Conservation (phyloP, 2,113 vertebrate species). For the Gymnorhina tibicen region DNA sequence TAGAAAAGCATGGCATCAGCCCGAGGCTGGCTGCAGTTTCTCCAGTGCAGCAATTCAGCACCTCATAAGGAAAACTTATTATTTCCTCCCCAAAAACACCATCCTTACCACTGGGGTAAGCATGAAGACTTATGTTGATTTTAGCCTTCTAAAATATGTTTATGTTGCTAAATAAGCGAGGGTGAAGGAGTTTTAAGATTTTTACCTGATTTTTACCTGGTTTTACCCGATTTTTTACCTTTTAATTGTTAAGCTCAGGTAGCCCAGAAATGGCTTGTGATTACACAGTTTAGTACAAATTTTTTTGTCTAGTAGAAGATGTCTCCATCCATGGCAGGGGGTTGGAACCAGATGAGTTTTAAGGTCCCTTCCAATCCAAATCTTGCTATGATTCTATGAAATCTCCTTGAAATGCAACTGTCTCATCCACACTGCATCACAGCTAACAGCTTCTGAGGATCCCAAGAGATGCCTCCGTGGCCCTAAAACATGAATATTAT, state of each 20-base stretch:
- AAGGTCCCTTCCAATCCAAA: not conserved
- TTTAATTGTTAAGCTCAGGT: not conserved
- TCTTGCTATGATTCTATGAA: not conserved
- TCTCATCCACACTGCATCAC: not conserved
- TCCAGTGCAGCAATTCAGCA: not conserved
- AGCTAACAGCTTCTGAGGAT: not conserved
- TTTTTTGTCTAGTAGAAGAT: not conserved
- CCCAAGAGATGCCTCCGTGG: not conserved
- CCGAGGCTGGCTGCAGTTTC: not conserved
- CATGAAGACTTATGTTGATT: not conserved
- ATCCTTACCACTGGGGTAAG: not conserved
- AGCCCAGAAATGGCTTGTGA: not conserved
- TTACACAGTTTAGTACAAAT: not conserved
- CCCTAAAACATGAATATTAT: not conserved
- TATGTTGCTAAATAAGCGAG: not conserved
- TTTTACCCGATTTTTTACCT: not conserved
- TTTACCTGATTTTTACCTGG: accelerated
- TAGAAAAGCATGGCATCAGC: not conserved
- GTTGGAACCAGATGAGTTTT: not conserved
- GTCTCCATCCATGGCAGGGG: not conserved
- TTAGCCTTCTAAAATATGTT: not conserved
- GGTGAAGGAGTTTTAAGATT: accelerated
- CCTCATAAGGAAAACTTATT: not conserved
- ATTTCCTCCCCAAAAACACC: not conserved
- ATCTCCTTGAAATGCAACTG: not conserved